Evolutionary conservation across 2,797 vertebrate species (phyloP), one percentile per base, ranked within the genome.

Genomic region (Onychomys torridus): DNA sequence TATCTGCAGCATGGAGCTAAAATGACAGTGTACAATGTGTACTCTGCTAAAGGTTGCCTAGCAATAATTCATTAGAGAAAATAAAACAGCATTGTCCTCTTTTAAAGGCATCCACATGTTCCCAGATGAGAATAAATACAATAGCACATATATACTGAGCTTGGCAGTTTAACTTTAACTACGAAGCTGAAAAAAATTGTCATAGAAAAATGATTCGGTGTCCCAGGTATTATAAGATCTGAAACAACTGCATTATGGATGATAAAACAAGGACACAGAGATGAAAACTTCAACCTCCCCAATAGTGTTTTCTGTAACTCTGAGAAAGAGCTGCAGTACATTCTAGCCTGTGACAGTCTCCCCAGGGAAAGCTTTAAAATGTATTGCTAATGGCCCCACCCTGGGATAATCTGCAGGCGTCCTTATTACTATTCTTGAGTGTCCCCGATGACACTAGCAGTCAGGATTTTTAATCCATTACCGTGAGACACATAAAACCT

Each of bases 21-120:
- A 85, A 73, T 76, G 95, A 76, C 40, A 89, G 0, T 2, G 16
- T 37, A 52, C 13, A 88, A 59, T n/a, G 23, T 91, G 49, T 34
- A 13, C 11, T 92, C 61, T 95, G 89, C 73, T 95, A 93, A 92
- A 76, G 61, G 90, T 95, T 98, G 88, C 96, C 85, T 97, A 95
- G 94, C 89, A 97, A 91, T 96, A 94, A 95, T 96, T 98, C 73
- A 93, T 97, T 94, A 95, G 19, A 91, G 81, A 93, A 96, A 97
- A 98, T 95, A 94, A 91, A 97, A 91, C 19, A 27, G 34, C 57
- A 75, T 77, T 43, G 88, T 76, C 77, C 85, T 40, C 13, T 96
- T 96, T 96, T 94, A 94, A 92, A 97, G 67, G 1, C 32, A 94
- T 79, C 77, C 59, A 96, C n/a, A n/a, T n/a, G 27, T 90, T 79